Conservation (phyloP, 2,113 vertebrate genomes). For the Gallinago jamesoni region DNA sequence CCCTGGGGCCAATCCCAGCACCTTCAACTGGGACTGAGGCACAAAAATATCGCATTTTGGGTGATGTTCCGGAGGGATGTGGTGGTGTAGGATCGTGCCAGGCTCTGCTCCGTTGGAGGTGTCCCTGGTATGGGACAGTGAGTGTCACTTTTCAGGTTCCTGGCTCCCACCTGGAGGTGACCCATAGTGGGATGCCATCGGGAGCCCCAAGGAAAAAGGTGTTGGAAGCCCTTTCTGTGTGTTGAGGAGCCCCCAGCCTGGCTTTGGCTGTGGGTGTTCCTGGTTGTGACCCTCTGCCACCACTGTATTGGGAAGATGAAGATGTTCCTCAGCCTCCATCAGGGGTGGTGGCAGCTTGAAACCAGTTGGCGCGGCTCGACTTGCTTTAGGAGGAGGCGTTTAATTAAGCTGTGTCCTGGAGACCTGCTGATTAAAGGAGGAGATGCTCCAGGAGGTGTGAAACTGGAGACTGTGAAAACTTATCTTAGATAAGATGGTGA, state of each 20-base stretch:
- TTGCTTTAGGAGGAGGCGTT: neutral
- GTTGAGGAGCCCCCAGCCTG: neutral
- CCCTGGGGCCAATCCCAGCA: too few species aligned
- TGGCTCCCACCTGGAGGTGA: accelerated
- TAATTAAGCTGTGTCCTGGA: neutral
- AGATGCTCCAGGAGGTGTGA: neutral
- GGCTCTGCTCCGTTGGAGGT: neutral
- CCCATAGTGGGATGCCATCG: accelerated
- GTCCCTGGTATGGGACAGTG: accelerated
- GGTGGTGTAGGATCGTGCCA: accelerated
- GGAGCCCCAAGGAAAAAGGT: neutral
- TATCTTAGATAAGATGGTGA: accelerated
- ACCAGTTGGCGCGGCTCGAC: neutral
- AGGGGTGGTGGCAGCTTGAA: neutral
- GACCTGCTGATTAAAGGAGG: neutral
- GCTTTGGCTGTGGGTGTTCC: neutral
- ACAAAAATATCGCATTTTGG: accelerated
- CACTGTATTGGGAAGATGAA: accelerated
- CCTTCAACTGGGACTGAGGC: accelerated
- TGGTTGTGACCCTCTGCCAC: neutral
- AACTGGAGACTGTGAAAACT: neutral
- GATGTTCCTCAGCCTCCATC: neutral
- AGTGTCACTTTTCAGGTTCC: accelerated
- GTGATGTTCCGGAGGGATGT: accelerated
- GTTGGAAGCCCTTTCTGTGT: neutral